phyloP scores from a whole-genome alignment of 2,797 vertebrate genomes.

The Pteropus rufus region DNA sequence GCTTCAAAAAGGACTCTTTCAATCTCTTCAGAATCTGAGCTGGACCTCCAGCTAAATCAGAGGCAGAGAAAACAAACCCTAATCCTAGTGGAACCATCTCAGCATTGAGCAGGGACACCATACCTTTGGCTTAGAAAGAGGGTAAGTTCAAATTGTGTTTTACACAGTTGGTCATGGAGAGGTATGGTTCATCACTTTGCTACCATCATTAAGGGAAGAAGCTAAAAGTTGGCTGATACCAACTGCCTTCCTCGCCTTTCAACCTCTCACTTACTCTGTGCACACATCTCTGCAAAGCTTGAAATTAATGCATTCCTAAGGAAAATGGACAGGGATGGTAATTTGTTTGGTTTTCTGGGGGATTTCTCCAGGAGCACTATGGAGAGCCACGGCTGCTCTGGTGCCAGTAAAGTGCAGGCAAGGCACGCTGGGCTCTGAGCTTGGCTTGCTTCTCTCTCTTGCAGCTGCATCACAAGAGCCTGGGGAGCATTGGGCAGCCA shows the following conservation, averaged over 20 bases:
- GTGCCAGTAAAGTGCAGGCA: not conserved
- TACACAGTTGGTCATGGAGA: not conserved
- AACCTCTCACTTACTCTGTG: not conserved
- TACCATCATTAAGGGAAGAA: not conserved
- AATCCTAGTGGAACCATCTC: not conserved
- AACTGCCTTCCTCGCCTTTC: not conserved
- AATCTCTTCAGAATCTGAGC: not conserved
- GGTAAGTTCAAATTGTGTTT: not conserved
- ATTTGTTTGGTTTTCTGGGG: not conserved
- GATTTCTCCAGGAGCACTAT: not conserved
- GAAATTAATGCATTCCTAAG: not conserved
- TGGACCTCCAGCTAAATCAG: not conserved
- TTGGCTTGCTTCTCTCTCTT: not conserved
- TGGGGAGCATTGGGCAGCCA: not conserved
- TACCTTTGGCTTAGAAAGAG: not conserved
- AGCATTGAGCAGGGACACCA: not conserved
- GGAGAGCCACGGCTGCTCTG: not conserved
- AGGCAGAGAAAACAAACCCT: not conserved
- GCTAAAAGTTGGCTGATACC: not conserved
- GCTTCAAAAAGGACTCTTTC: not conserved
- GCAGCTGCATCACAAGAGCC: not conserved
- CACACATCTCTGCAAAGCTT: not conserved
- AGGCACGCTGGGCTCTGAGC: not conserved
- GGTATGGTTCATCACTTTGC: not conserved
- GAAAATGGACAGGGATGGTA: not conserved